Evolutionary conservation across 2,113 vertebrate species (phyloP).

Genomic region (Scytalopus superciliaris): DNA sequence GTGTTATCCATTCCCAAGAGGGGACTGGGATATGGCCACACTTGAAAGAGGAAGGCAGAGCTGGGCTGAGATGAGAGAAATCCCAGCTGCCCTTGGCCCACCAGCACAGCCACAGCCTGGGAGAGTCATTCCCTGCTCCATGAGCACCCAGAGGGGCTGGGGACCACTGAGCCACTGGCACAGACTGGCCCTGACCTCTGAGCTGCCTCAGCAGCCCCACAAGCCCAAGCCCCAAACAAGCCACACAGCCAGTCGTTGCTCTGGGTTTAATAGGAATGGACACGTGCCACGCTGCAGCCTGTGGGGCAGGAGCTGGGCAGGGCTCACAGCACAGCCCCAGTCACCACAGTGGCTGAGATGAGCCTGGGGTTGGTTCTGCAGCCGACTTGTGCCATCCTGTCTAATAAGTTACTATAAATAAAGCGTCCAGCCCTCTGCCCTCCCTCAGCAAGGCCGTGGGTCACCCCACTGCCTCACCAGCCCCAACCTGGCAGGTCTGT

Average conservation of each 20-base stretch:
- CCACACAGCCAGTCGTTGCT: not conserved
- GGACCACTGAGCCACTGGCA: accelerated
- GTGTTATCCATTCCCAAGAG: not conserved
- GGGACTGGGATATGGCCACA: not conserved
- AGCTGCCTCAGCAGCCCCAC: not conserved
- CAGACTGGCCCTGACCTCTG: not conserved
- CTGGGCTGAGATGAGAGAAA: not conserved
- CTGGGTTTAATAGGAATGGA: slow-evolving; percentile 24
- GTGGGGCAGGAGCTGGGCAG: accelerated
- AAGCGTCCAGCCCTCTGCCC: accelerated
- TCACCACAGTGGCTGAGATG: accelerated
- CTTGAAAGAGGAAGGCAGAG: not conserved
- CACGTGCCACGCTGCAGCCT: accelerated
- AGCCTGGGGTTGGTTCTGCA: not conserved
- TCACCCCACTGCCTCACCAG: not conserved
- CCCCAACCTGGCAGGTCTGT: not conserved
- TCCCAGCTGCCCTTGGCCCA: accelerated
- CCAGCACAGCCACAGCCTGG: not conserved
- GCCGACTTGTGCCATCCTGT: accelerated
- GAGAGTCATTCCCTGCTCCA: not conserved
- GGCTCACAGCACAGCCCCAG: accelerated
- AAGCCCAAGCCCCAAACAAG: not conserved
- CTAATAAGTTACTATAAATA: slow-evolving; percentile 64
- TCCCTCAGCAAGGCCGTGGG: accelerated
- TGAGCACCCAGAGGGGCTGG: accelerated